Base-by-base conservation (phyloP, 2,888 invertebrate genomes). In the Camptogramma bilineatum region DNA sequence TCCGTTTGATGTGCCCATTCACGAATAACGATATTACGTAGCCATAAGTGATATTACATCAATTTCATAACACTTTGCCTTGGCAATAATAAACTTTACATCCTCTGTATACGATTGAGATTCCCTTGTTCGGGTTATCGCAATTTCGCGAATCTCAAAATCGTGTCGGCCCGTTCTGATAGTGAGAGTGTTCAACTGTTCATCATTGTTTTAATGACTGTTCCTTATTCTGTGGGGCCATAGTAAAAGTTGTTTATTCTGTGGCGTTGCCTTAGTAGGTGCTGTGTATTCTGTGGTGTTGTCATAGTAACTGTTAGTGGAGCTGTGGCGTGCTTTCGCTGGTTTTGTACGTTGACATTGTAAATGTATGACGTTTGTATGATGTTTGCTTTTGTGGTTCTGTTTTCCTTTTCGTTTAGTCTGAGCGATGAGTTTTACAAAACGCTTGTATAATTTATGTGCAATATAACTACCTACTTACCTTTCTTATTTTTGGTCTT, bases 111-210 rank as follows among this genome's bases (percentile, higher is more conserved):
- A 54, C 13, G 48, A 42, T 44, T 55, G 18, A 50, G 18, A 61
- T 61, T 54, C 4, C 48, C 60, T 46, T 17, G 7, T 48, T 4
- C 1, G 16, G n/a, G 21, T 53, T 46, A 17, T 34, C 16, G 52
- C 52, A 28, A 50, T 54, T 60, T 61, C 48, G 56, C 61, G 53
- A 28, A 50, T 73, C 62, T 72, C 52, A 65, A 70, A 71, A 63
- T 64, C 55, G 59, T 67, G 52, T 71, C 73, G 65, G 67, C 76
- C 75, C 62, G 67, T 72, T 62, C 70, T 46, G 76, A 78, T 64
- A 76, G 78, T 77, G 76, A 78, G 78, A 78, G 78, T 77, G 63
- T 67, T 47, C 63, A 56, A 64, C 73, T 70, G 57, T 77, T 66
- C 46, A 59, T 65, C n/a, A n/a, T 69, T 51, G 46, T 54, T 58